Evolutionary conservation across 2,113 vertebrate species (phyloP), one percentile per base, ranked within the genome.

Genomic region (human): DNA sequence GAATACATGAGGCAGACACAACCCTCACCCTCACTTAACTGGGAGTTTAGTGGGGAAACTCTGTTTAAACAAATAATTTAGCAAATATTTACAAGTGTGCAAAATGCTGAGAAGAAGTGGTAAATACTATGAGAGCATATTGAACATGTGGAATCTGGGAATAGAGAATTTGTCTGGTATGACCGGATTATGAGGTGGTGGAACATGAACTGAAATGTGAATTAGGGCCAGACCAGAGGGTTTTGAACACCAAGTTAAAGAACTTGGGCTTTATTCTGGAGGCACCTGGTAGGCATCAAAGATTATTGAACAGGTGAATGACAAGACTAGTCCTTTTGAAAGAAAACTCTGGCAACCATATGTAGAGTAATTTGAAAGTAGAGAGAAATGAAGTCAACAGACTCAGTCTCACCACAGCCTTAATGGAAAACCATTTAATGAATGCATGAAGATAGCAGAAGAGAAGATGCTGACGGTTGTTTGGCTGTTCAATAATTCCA

Each of bases 231-330:
- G 80, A 92, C 80, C 81, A 48, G 76, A 61, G 66, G 90, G 35
- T 89, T 82, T 93, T 79, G 96, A 86, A 89, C 32, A 45, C 68
- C 75, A 55, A 55, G 80, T 70, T 89, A 61, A 95, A 72, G 94
- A 97, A 97, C 94, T 88, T 73, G 80, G 78, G 48, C 92, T 97
- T 97, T 92, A 88, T 97, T 96, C 90, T 90, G 18, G 81, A 95
- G 57, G 80, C 95, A 96, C 83, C 97, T 97, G 97, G 97, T 87
- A 97, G 92, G 87, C 97, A 98, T 98, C 97, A 97, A 97, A 97
- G 87, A 78, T 97, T 97, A 97, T 96, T 98, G 97, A 97, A 93
- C 97, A 97, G 96, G 98, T 96, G 92, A 98, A 93, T 97, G 93
- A 97, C 94, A 97, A 96, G 93, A 85, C 52, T 66, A 89, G 80